Evolutionary conservation across 2,797 vertebrate genomes (phyloP).

Genomic region (Melanotaenia parkinsoni): DNA sequence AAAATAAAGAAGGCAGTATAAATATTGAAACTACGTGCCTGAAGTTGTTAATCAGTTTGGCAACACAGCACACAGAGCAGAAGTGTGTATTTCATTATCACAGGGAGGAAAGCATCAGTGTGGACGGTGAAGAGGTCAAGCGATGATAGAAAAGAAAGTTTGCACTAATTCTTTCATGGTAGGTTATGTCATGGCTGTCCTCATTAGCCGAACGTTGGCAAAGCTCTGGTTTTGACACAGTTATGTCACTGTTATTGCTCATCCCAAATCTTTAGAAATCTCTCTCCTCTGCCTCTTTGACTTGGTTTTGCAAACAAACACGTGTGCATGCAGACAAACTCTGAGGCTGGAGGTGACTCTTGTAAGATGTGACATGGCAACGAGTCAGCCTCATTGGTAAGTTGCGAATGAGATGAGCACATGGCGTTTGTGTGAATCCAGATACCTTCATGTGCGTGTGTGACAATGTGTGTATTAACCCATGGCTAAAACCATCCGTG

Average conservation of each 20-base stretch:
- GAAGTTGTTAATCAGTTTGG: constrained; percentile 74
- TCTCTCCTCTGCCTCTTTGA: neutral
- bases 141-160: constrained; percentile 30
- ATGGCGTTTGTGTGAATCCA: neutral
- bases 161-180: constrained; percentile 19
- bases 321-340: neutral
- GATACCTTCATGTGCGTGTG: constrained; percentile 12
- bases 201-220: constrained; percentile 26
- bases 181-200: constrained; percentile 23
- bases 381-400: constrained; percentile 5
- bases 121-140: constrained; percentile 24
- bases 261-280: constrained; percentile 18
- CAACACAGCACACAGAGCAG: constrained; percentile 43
- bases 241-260: constrained; percentile 32
- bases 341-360: constrained; percentile 31
- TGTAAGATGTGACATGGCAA: constrained; percentile 14
- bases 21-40: constrained; percentile 75
- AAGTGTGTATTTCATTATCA: constrained; percentile 32
- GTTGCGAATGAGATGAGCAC: neutral
- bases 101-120: constrained; percentile 26
- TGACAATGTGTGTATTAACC: constrained; percentile 61
- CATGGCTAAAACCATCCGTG: constrained; percentile 62
- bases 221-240: constrained; percentile 8
- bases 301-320: constrained; percentile 13
- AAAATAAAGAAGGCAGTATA: constrained; percentile 73